Evolutionary conservation across 2,888 invertebrate species (phyloP).

Genomic region (Apomyelois bistriatella): DNA sequence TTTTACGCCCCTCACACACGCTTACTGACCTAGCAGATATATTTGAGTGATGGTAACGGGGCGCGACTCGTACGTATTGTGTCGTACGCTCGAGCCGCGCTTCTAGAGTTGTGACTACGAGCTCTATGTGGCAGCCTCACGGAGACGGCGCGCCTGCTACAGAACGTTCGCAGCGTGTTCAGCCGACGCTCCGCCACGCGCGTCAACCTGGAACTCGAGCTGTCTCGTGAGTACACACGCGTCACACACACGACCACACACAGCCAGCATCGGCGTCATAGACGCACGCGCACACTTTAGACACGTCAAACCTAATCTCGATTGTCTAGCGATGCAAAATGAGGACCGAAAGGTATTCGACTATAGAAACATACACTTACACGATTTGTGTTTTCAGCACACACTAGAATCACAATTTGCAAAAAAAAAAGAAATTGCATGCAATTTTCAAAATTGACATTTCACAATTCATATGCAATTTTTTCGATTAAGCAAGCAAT

Average conservation of each 20-base stretch:
- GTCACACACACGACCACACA: slow-evolving; percentile 11
- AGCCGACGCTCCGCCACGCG: slow-evolving; percentile 87
- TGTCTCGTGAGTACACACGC: slow-evolving; percentile 90
- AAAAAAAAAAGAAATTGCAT: slow-evolving; percentile 6
- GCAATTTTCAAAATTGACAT: not conserved
- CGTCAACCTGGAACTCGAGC: slow-evolving; percentile 92
- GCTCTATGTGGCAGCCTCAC: slow-evolving; percentile 88
- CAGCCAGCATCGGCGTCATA: slow-evolving; percentile 44
- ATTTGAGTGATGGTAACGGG: slow-evolving; percentile 3
- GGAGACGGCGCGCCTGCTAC: slow-evolving; percentile 97
- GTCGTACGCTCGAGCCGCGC: slow-evolving; percentile 5
- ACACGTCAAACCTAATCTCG: slow-evolving; percentile 21
- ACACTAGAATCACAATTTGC: not conserved
- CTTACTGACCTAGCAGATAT: slow-evolving; percentile 17
- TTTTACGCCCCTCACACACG: slow-evolving; percentile 22
- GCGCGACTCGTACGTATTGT: not conserved
- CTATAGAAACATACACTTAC: slow-evolving; percentile 10
- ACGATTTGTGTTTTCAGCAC: slow-evolving; percentile 9
- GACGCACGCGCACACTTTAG: slow-evolving; percentile 32
- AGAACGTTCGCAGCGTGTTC: slow-evolving; percentile 96
- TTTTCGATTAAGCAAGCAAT: not conserved
- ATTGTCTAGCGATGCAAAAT: slow-evolving; percentile 14
- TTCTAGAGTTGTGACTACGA: slow-evolving; percentile 33
- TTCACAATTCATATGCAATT: too few relatives aligned
- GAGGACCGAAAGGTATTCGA: slow-evolving; percentile 20